Percentiles rank a stretch among this genome's conserved stretches.
These are phyloP conservation scores for Megalonaias nervosa DNA, from an alignment of 1,140 invertebrate genomes.

Conservation along the genomic window DNA sequence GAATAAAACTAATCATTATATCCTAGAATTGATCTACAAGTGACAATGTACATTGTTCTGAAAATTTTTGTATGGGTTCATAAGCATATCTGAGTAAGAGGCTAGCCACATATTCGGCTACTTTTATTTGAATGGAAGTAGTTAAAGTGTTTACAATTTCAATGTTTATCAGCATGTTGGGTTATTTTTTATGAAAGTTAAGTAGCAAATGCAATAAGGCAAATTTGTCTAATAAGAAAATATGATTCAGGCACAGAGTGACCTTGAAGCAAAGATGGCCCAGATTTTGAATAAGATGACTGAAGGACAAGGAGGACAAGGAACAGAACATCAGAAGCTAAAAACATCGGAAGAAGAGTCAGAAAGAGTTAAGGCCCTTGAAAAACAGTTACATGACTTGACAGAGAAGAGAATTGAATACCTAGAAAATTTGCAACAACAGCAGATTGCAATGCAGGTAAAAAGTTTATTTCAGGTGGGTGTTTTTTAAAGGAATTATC, in stretches of 20 bases:
- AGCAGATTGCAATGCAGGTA: constrained; percentile 63
- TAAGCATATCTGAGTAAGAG: no score
- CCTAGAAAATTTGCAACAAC: constrained; percentile 55
- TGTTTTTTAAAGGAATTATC: no score
- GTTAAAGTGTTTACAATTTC: not conserved
- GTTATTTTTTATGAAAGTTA: not conserved
- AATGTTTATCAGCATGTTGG: constrained; percentile 3
- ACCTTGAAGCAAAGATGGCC: constrained; percentile 57
- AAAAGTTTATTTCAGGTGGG: not conserved
- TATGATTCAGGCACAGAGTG: constrained; percentile 52
- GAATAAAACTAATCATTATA: no score
- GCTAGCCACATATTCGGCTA: no score
- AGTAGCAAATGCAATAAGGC: not conserved
- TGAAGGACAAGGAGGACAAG: constrained; percentile 47
- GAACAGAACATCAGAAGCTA: constrained; percentile 4
- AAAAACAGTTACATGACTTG: constrained; percentile 52
- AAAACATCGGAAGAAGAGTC: constrained; percentile 9
- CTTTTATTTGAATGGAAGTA: not conserved
- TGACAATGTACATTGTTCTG: no score
- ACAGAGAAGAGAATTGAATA: constrained; percentile 60
- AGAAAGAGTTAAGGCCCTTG: constrained; percentile 46
- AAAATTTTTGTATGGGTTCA: no score
- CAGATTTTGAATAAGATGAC: constrained; percentile 48
- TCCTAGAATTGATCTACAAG: no score
- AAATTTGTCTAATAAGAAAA: not conserved